Conservation (phyloP, 2,113 vertebrate genomes). For the Felis chaus region DNA sequence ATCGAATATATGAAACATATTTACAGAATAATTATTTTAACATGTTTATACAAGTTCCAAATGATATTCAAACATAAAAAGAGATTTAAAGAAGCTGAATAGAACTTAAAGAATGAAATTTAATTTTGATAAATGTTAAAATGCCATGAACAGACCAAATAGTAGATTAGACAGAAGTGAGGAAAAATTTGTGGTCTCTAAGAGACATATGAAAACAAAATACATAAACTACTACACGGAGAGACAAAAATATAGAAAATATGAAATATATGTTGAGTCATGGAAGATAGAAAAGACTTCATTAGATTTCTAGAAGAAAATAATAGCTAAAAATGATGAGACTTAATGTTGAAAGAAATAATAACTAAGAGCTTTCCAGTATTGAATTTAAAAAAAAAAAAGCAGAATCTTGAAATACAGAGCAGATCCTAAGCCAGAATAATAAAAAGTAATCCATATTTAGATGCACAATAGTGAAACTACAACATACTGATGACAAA, state of each 20-base stretch:
- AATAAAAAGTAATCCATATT: neutral
- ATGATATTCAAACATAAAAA: neutral
- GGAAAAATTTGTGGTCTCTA: neutral
- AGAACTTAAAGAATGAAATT: neutral
- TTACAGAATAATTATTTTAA: neutral
- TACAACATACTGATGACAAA: neutral
- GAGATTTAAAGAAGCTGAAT: neutral
- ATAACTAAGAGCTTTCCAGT: neutral
- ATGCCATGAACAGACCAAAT: neutral
- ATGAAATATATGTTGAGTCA: neutral
- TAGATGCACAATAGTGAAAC: neutral
- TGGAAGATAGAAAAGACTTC: neutral
- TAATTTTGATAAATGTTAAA: neutral
- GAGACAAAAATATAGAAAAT: neutral
- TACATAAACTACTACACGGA: neutral
- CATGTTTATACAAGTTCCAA: neutral
- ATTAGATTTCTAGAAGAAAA: neutral
- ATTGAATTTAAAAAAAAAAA: neutral
- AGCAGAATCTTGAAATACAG: neutral
- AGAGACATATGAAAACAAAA: neutral
- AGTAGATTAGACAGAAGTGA: neutral
- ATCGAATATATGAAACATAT: neutral
- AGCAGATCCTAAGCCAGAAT: neutral
- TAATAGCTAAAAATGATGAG: neutral
- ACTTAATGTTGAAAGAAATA: neutral